Conservation (phyloP, 2,113 vertebrate species). For the Edolisoma coerulescens region DNA sequence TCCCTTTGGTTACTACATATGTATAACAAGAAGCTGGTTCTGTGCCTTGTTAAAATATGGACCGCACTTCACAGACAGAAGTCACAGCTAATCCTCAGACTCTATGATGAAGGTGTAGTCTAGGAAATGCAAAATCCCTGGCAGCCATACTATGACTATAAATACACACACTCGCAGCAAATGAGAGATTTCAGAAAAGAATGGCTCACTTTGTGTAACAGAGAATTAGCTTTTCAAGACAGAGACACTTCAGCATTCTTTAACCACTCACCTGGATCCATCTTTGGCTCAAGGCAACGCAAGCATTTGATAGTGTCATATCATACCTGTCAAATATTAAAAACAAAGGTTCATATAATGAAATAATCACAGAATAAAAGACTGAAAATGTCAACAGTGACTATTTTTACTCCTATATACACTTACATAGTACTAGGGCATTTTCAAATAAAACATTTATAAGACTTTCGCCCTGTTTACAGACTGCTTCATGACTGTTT, state of each 20-base stretch:
- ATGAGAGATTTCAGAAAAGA: not conserved
- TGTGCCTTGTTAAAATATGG: not conserved
- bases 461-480: not conserved
- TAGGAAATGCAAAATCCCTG: not conserved
- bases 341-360: not conserved
- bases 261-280: slow-evolving; percentile 84
- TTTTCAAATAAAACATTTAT: not conserved
- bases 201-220: not conserved
- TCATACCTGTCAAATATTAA: slow-evolving; percentile 83
- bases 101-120: not conserved
- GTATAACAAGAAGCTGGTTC: not conserved
- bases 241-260: not conserved
- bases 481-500: not conserved
- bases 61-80: not conserved
- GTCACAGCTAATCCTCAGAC: not conserved
- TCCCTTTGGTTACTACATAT: not conserved
- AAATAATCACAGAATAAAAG: not conserved
- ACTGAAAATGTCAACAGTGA: not conserved
- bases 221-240: not conserved
- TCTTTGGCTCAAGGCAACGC: slow-evolving; percentile 81
- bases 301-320: slow-evolving; percentile 85
- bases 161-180: not conserved
- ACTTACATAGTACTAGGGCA: not conserved
- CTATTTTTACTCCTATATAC: not conserved
- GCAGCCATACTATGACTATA: not conserved